Conservation (phyloP, 2,797 vertebrate genomes). For the Dipus sagitta region DNA sequence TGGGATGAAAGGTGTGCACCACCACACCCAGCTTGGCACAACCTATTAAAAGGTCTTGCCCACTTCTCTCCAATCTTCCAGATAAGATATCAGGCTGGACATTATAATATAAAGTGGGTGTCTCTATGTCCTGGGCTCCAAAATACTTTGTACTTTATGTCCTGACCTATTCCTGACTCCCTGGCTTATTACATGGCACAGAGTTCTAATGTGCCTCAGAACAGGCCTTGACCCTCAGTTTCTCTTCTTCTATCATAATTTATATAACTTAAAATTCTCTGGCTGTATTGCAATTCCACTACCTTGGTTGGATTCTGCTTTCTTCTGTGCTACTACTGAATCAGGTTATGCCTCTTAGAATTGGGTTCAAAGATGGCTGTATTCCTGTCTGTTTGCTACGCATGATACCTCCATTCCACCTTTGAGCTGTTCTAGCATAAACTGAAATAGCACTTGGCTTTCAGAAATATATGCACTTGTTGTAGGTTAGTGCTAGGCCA, state of each 20-base stretch:
- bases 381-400: background rate
- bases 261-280: background rate
- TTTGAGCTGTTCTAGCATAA: background rate
- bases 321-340: background rate
- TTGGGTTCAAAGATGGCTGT: background rate
- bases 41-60: background rate
- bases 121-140: background rate
- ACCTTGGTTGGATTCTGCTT: background rate
- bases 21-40: background rate
- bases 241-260: background rate
- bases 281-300: background rate
- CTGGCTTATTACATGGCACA: background rate
- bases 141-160: constrained; percentile 12
- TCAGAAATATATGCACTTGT: background rate
- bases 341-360: background rate
- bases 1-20: too few species aligned
- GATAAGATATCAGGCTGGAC: background rate
- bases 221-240: background rate
- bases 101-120: background rate
- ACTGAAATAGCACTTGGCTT: background rate
- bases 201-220: constrained; percentile 29
- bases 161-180: constrained; percentile 36
- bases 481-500: background rate
- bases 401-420: background rate
- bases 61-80: background rate